These are phyloP conservation scores for Caenorhabditis japonica DNA, from an alignment of 2,888 invertebrate genomes.

Conservation along the genomic window DNA sequence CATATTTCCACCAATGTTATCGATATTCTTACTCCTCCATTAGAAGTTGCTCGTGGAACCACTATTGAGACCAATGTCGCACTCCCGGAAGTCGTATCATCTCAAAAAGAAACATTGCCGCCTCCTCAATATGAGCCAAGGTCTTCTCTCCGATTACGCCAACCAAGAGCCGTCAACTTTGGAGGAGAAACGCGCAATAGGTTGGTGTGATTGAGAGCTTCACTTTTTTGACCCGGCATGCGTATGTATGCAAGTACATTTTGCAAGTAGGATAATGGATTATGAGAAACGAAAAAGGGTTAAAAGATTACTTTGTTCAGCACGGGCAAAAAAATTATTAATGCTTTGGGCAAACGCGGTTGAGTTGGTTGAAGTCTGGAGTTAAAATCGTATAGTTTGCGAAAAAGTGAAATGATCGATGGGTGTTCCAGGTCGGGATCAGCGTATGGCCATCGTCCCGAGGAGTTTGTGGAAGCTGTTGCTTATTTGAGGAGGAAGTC, in stretches of 20 bases:
- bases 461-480: slow-evolving; percentile 68
- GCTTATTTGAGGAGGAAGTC: slow-evolving; percentile 70
- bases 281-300: slow-evolving; percentile 21
- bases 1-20: slow-evolving; percentile 44
- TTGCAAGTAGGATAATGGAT: slow-evolving; percentile 40
- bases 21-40: slow-evolving; percentile 72
- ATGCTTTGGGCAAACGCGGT: slow-evolving; percentile 34
- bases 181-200: slow-evolving; percentile 45
- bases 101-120: slow-evolving; percentile 32
- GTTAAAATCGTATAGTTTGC: slow-evolving; percentile 39
- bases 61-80: slow-evolving; percentile 45
- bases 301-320: slow-evolving; percentile 40
- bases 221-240: slow-evolving; percentile 36
- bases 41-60: slow-evolving; percentile 63
- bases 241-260: slow-evolving; percentile 40
- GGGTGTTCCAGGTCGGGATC: slow-evolving; percentile 43
- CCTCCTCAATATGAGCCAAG: slow-evolving; percentile 39
- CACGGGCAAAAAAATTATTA: slow-evolving; percentile 45
- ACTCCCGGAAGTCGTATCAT: slow-evolving; percentile 27
- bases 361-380: too few species aligned
- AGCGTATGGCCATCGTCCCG: slow-evolving; percentile 43
- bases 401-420: slow-evolving; percentile 27
- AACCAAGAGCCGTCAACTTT: slow-evolving; percentile 32
- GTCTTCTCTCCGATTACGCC: slow-evolving; percentile 31
- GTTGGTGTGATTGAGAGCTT: slow-evolving; percentile 24